Conservation (phyloP, 2,797 vertebrate genomes). For the Nasua narica region DNA sequence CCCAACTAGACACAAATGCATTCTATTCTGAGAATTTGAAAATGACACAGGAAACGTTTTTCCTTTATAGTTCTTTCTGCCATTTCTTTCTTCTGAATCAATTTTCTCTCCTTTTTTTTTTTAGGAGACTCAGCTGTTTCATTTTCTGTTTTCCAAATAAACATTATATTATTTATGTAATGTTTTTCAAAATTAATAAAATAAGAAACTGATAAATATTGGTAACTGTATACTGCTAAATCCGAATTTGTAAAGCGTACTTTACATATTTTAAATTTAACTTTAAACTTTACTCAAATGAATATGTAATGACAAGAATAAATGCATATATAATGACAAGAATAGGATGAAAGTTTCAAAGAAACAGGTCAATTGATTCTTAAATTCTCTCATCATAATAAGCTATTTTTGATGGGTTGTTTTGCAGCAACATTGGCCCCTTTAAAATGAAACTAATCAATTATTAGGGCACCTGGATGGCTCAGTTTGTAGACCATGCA, state of each 20-base stretch:
- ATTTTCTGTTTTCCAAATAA: conserved; percentile 4
- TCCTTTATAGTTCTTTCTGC: not conserved
- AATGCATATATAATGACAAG: not conserved
- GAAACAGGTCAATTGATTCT: not conserved
- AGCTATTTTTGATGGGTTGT: not conserved
- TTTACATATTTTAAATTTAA: not conserved
- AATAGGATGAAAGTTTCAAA: not conserved
- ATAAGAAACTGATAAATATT: not conserved
- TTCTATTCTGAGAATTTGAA: conserved; percentile 5
- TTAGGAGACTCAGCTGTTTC: not conserved
- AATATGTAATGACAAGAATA: not conserved
- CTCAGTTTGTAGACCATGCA: not conserved
- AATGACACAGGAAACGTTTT: not conserved
- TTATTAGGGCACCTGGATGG: not conserved
- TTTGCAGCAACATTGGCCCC: not conserved
- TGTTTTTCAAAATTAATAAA: not conserved
- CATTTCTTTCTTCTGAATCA: not conserved
- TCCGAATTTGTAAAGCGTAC: not conserved
- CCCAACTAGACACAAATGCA: not conserved
- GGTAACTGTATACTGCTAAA: not conserved
- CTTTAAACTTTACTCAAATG: not conserved
- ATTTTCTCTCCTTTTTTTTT: not conserved
- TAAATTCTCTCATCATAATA: not conserved
- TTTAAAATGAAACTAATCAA: not conserved
- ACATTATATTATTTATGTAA: not conserved